phyloP scores from a whole-genome alignment of 2,797 vertebrate species.

The Pantherophis vulpinus region DNA sequence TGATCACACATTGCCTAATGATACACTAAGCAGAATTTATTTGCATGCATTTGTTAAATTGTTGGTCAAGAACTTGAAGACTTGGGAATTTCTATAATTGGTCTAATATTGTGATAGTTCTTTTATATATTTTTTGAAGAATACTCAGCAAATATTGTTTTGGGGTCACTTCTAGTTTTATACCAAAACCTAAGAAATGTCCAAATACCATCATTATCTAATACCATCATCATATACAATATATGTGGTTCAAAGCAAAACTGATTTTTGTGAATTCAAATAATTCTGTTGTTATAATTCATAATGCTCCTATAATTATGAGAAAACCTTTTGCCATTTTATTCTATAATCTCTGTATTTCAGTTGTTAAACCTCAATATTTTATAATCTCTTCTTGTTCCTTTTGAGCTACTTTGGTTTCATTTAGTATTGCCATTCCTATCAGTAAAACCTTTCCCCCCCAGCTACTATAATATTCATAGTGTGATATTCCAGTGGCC shows the following conservation, averaged over 20 bases:
- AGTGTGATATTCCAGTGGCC: not conserved
- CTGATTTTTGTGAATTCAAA: not conserved
- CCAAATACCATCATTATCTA: not conserved
- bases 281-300: not conserved
- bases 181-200: not conserved
- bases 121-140: not conserved
- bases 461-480: not conserved
- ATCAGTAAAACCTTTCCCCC: not conserved
- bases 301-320: not conserved
- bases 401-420: not conserved
- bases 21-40: conserved; percentile 6
- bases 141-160: not conserved
- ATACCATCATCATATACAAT: not conserved
- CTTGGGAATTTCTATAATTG: conserved; percentile 12
- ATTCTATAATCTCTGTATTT: not conserved
- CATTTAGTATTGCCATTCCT: not conserved
- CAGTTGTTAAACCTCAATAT: not conserved
- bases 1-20: conserved; percentile 3
- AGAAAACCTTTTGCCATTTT: not conserved
- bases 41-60: conserved; percentile 1
- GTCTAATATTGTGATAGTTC: conserved; percentile 18
- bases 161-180: not conserved
- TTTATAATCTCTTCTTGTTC: not conserved
- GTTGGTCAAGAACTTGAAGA: not conserved
- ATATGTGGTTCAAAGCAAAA: not conserved